phyloP scores from a whole-genome alignment of 2,888 invertebrate species.

The Polietes domitor region DNA sequence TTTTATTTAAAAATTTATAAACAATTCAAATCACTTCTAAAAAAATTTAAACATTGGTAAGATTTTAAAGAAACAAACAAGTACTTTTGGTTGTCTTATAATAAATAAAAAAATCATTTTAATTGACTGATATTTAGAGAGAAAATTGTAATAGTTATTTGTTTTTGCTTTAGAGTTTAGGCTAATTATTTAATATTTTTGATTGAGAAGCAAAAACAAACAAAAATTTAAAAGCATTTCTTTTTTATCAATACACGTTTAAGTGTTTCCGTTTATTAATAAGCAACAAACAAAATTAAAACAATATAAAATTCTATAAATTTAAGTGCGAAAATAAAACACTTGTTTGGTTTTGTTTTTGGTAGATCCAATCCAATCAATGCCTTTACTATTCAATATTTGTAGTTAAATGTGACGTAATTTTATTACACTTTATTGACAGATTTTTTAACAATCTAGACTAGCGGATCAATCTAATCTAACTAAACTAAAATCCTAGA shows the following conservation, averaged over 20 bases:
- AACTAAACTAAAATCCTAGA: slow-evolving; percentile 64
- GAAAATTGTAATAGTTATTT: not conserved
- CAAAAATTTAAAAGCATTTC: not conserved
- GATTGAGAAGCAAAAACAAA: slow-evolving; percentile 6
- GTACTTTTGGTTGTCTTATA: slow-evolving; percentile 40
- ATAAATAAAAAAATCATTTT: slow-evolving; percentile 16
- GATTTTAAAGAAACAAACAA: slow-evolving; percentile 3
- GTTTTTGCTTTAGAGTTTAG: slow-evolving; percentile 31
- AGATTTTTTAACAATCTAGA: slow-evolving; percentile 69
- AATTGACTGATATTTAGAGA: slow-evolving; percentile 55
- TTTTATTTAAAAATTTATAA: slow-evolving; percentile 35
- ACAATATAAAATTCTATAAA: not conserved
- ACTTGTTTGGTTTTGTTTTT: slow-evolving; percentile 58
- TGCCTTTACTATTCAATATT: slow-evolving; percentile 38
- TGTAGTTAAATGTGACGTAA: slow-evolving; percentile 27
- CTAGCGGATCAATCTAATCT: slow-evolving; percentile 59
- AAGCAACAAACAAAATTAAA: slow-evolving; percentile 13
- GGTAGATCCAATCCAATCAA: slow-evolving; percentile 63
- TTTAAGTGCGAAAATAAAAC: slow-evolving; percentile 49
- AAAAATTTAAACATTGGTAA: not conserved
- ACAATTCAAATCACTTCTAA: not conserved
- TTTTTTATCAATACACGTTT: slow-evolving; percentile 29
- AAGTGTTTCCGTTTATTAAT: slow-evolving; percentile 17
- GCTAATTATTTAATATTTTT: slow-evolving; percentile 33
- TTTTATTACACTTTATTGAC: slow-evolving; percentile 43